Percentiles rank a stretch among this genome's conserved stretches.
These are phyloP conservation scores for Sterna hirundo DNA, from an alignment of 2,113 vertebrate species.

Conservation along the genomic window DNA sequence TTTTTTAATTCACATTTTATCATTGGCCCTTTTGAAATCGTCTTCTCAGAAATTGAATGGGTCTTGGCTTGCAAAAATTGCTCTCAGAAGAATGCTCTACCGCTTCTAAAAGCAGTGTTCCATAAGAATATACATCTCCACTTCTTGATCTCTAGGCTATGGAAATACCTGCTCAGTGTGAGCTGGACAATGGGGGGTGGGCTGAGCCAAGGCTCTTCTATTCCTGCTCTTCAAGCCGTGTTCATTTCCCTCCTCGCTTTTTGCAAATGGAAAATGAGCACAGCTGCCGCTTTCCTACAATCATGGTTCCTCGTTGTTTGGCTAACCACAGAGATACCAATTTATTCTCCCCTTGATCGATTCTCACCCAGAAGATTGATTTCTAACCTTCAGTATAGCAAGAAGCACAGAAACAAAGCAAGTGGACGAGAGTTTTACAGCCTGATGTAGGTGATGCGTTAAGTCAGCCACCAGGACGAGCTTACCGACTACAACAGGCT, in stretches of 20 bases:
- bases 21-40: slow-evolving; percentile 51
- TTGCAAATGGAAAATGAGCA: not conserved
- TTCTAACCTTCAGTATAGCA: slow-evolving; percentile 9
- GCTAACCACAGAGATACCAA: not conserved
- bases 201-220: not conserved
- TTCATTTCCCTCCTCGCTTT: not conserved
- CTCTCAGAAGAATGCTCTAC: not conserved
- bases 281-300: not conserved
- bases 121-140: not conserved
- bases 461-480: not conserved
- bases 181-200: not conserved
- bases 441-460: not conserved
- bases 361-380: not conserved
- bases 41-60: not conserved
- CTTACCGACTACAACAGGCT: not conserved
- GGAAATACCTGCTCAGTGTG: not conserved
- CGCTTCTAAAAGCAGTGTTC: slow-evolving; percentile 16
- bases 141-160: not conserved
- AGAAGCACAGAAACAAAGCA: slow-evolving; percentile 36
- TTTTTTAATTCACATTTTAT: slow-evolving; percentile 44
- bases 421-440: not conserved
- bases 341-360: not conserved
- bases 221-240: not conserved
- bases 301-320: not conserved
- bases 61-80: not conserved